Base-by-base conservation (phyloP, 2,113 vertebrate species). In the Cinclus cinclus region DNA sequence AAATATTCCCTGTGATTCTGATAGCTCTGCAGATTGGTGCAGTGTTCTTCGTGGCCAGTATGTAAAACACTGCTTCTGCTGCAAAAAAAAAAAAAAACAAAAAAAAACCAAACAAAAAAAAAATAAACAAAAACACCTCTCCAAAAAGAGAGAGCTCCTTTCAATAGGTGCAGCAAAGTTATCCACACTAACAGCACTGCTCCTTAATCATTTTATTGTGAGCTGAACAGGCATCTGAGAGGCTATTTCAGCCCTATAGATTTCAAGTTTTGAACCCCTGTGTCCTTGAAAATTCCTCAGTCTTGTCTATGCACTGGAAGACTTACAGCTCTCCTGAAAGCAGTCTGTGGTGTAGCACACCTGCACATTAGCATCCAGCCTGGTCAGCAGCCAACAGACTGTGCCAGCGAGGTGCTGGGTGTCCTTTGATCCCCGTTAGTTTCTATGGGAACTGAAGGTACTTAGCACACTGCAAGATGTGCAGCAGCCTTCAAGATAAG, bases 11-110 rank as follows among this genome's bases (percentile, higher is more conserved):
- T 74, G 46, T 46, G 46, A 80, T 92, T 90, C 89, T 71, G 52
- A 64, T 82, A 90, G 81, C 74, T 94, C 91, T 89, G 91, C 83
- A 96, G 80, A 87, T 15, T 93, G 92, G 49, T 89, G 91, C 96
- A 95, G 91, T 79, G 74, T 13, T 84, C 37, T 89, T 77, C 0
- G 9, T 73, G 83, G 89, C 41, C 81, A 76, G 69, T 82, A 94
- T 94, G 92, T 82, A 96, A 92, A 95, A 82, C 37, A 73, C 6
- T 92, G 53, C 83, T 74, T 37, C 35, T 37, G 35, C 35, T 37
- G 35, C n/a, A 37, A 37, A 75, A 65, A 73, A 86, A 62, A 63
- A 93, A 46, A 15, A 37, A 37, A 37, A 37, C 35, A 37, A 37
- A 37, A 37, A 37, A 37, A 37, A 37, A 37, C 35, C 35, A 37